Base-by-base conservation (phyloP, 2,113 vertebrate species). In the Brienomyrus longianalis region DNA sequence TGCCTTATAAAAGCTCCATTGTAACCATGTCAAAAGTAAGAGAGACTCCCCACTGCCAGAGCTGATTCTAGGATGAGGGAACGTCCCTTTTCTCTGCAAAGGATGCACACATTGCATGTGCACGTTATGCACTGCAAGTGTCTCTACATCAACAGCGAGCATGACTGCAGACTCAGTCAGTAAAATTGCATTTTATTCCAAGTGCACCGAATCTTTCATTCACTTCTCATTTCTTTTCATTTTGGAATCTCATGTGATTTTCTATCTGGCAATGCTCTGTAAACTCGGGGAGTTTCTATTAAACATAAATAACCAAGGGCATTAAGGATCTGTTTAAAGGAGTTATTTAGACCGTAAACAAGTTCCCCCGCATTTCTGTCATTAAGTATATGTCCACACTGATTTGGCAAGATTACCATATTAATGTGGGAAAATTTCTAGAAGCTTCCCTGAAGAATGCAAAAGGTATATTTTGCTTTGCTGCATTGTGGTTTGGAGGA, bases 401-500 rank as follows among this genome's bases (percentile, higher is more conserved):
- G 11, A 19, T 80, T 80, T 80, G 74, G 74, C 35, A 39, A 43
- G 35, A 80, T 80, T 80, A 80, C 35, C 74, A 80, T 80, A 80
- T 80, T 39, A 80, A 80, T 80, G 31, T 80, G 74, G 35, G 74
- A 80, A 70, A 43, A 43, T 43, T 39, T 39, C 74, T 43, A 17
- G 74, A 80, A 43, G 74, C 74, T 43, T 80, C 74, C 35, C 6
- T 3, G 35, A 80, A 80, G 74, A 19, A 80, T 80, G 31, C n/a
- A 80, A 48, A 84, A 84, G 21, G 19, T 47, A 48, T 10, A 48
- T 84, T 23, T 84, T 84, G 15, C 35, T 39, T 43, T 5, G 74
- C 94, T 95, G 93, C 95, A 94, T 95, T 92, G 94, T 94, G 17
- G 43, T 27, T 19, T 77, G 43, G 23, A 56, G 31, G 19, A 59